Evolutionary conservation across 2,888 invertebrate species (phyloP).

Genomic region (Oligia fasciuncula): DNA sequence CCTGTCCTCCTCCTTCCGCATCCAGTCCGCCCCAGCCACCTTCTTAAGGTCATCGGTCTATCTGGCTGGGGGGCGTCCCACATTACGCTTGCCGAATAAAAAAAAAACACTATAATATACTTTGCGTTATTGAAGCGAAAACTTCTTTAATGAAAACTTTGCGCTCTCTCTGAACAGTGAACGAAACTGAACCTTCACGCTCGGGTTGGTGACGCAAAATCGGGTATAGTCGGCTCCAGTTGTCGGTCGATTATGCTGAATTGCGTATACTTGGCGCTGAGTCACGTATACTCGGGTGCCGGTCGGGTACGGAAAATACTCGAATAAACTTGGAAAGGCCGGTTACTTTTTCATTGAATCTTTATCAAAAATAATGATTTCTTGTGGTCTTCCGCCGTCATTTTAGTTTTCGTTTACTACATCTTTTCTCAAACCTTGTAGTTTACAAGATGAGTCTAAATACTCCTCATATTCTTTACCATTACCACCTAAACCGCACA

Average conservation of each 20-base stretch:
- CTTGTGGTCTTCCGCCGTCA: neutral
- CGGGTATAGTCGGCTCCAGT: neutral
- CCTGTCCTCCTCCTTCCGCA: neutral
- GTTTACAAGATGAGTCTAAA: neutral
- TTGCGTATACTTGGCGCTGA: too few species aligned
- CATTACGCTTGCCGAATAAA: neutral
- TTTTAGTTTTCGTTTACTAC: neutral
- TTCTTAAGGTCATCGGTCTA: neutral
- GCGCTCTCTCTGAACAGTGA: neutral
- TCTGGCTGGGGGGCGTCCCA: neutral
- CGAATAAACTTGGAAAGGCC: too few species aligned
- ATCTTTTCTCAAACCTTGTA: neutral
- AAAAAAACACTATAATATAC: neutral
- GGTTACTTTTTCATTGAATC: neutral
- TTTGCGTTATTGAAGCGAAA: neutral
- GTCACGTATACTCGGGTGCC: neutral
- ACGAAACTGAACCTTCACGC: neutral
- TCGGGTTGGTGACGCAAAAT: neutral
- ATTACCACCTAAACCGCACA: constrained; percentile 11
- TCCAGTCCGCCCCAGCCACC: neutral
- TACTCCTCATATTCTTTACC: neutral
- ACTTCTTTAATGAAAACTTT: neutral
- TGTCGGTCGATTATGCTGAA: neutral
- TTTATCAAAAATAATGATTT: neutral
- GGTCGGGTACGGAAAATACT: neutral